Percentiles rank a stretch among this genome's conserved stretches.
These are phyloP conservation scores for Syngnathus rostellatus DNA, from an alignment of 2,797 vertebrate species.

Conservation along the genomic window DNA sequence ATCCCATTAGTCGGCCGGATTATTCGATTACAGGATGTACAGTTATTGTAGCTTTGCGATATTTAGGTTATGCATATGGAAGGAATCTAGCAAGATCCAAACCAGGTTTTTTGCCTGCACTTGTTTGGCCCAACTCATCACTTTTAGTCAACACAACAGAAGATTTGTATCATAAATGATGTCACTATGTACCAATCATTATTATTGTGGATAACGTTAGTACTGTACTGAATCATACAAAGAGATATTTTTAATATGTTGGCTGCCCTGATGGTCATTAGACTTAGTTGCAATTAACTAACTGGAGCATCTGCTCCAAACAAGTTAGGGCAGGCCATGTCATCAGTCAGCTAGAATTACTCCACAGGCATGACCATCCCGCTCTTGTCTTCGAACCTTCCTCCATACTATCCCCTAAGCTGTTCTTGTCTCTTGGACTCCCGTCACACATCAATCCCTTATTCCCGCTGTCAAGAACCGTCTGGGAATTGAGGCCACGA, in stretches of 20 bases:
- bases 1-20: not conserved
- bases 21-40: not conserved
- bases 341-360: constrained; percentile 32
- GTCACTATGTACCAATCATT: too few species aligned
- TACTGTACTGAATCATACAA: too few species aligned
- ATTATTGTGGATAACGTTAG: too few species aligned
- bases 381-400: constrained; percentile 21
- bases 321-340: constrained; percentile 10
- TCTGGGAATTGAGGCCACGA: constrained; percentile 39
- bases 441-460: constrained; percentile 36
- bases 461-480: constrained; percentile 35
- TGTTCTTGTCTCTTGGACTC: constrained; percentile 44
- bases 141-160: not conserved
- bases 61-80: not conserved
- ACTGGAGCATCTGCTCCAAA: constrained; percentile 9
- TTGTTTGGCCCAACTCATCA: not conserved
- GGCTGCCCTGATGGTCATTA: not conserved
- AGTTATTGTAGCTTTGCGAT: not conserved
- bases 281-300: not conserved
- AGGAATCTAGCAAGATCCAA: not conserved
- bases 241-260: too few species aligned
- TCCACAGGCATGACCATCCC: constrained; percentile 26
- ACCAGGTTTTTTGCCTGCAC: not conserved
- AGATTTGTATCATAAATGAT: too few species aligned
- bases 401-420: constrained; percentile 19